Percentiles rank a stretch among this genome's conserved stretches.
Evolutionary conservation across 2,113 vertebrate genomes (phyloP).

Genomic region (Suncus etruscus): DNA sequence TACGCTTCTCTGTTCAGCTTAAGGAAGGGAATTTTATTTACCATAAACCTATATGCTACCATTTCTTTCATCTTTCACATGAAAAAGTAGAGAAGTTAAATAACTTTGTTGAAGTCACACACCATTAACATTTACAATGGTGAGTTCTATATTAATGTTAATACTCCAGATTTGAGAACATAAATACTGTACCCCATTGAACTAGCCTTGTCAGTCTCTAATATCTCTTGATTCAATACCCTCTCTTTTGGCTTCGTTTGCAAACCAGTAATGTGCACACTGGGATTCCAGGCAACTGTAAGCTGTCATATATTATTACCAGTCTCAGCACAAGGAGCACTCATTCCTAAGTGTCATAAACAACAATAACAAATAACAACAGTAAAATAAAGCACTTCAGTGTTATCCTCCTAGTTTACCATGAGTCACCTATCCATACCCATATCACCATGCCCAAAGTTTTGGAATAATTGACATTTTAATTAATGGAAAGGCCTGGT

Average conservation of each 20-base stretch:
- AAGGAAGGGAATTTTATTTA: conserved; percentile 30
- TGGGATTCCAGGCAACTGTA: not conserved
- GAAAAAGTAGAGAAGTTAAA: not conserved
- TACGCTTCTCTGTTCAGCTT: not conserved
- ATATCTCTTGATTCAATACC: fast-evolving
- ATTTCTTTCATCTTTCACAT: not conserved
- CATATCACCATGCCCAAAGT: not conserved
- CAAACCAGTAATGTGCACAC: not conserved
- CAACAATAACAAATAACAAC: too few species aligned
- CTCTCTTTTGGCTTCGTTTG: not conserved
- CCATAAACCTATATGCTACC: not conserved
- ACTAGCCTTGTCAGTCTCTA: not conserved
- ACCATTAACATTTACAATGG: not conserved
- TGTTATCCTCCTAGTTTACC: not conserved
- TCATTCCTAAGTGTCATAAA: not conserved
- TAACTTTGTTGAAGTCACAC: not conserved
- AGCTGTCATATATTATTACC: not conserved
- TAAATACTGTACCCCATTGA: not conserved
- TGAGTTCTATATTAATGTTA: not conserved
- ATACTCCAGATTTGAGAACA: not conserved
- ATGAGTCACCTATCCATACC: not conserved
- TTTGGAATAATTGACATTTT: not conserved
- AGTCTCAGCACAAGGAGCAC: not conserved
- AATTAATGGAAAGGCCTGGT: not conserved
- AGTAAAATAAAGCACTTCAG: not conserved